Evolutionary conservation across 2,888 invertebrate species (phyloP), one percentile per base, ranked within the genome.

Genomic region (Caenorhabditis sulstoni): DNA sequence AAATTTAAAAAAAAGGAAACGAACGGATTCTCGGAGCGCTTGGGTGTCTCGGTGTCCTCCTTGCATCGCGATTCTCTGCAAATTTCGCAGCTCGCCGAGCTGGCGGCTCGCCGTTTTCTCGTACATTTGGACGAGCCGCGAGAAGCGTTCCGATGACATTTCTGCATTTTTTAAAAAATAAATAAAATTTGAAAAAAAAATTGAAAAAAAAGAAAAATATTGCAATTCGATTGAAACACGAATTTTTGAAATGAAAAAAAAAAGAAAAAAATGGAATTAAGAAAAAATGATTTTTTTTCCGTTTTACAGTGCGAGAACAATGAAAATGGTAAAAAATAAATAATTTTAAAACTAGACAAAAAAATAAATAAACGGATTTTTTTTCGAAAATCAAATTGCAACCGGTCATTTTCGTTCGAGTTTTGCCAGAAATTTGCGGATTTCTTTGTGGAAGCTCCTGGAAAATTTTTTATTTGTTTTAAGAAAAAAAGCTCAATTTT

Each of bases 11-110:
- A 2, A 14, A 55, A 55, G 14, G 35, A 35, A 59, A 55, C 55
- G 18, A 23, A 81, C 81, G 73, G 71, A 75, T 37, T 77, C 41
- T 45, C 83, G 58, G 23, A 65, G 59, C 8, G 68, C 49, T 1
- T 37, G 20, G 23, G 68, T 81, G 52, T 83, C 80, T 39, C 68
- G 53, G 8, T 16, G 14, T 5, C 70, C 70, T 37, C 58, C 70
- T 57, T 83, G 67, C 3, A 81, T 53, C 0, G 76, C 76, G 5
- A 61, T 65, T 66, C 64, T 59, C 50, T 84, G 84, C 14, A 80
- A 50, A 41, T 45, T 62, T 68, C 75, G 68, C 55, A 84, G 41
- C 41, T 84, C 84, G 12, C n/a, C 22, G n/a, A 84, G 11, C 20
- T 82, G 62, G 0, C 64, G 52, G 14, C 37, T 55, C 9, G 79